Conservation (phyloP, 2,797 vertebrate species). For the Smutsia temminckii region DNA sequence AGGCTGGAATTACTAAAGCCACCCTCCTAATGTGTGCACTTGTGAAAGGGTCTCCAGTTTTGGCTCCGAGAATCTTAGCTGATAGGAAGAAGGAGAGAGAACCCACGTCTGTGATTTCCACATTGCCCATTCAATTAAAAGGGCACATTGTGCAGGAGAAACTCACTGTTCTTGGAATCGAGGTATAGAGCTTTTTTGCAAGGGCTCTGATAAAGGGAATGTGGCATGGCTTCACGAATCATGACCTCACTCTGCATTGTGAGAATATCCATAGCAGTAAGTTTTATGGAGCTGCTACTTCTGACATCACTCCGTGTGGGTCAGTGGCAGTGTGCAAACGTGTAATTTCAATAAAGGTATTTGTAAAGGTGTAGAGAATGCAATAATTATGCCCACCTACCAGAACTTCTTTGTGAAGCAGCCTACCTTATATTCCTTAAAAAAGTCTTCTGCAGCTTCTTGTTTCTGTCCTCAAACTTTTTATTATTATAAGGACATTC, state of each 20-base stretch:
- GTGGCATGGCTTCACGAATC: neutral
- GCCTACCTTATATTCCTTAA: neutral
- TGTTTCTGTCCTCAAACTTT: neutral
- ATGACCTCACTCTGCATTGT: neutral
- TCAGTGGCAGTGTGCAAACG: neutral
- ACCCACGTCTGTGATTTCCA: neutral
- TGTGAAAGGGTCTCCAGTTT: neutral
- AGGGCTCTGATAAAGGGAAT: constrained; percentile 43
- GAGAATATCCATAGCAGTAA: neutral
- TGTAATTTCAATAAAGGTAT: neutral
- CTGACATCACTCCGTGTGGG: neutral
- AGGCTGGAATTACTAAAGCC: neutral
- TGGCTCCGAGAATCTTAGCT: neutral
- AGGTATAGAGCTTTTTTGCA: constrained; percentile 57
- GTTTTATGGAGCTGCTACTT: neutral
- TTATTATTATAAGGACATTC: neutral
- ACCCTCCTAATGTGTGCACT: neutral
- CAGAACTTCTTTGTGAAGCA: neutral
- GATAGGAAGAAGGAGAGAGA: neutral
- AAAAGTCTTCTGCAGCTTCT: neutral
- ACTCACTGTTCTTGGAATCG: constrained; percentile 45
- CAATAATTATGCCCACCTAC: neutral
- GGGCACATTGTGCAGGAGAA: constrained; percentile 3
- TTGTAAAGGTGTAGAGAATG: neutral
- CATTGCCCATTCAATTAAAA: neutral